Evolutionary conservation across 2,113 vertebrate species (phyloP).

Genomic region (Falco punctatus): DNA sequence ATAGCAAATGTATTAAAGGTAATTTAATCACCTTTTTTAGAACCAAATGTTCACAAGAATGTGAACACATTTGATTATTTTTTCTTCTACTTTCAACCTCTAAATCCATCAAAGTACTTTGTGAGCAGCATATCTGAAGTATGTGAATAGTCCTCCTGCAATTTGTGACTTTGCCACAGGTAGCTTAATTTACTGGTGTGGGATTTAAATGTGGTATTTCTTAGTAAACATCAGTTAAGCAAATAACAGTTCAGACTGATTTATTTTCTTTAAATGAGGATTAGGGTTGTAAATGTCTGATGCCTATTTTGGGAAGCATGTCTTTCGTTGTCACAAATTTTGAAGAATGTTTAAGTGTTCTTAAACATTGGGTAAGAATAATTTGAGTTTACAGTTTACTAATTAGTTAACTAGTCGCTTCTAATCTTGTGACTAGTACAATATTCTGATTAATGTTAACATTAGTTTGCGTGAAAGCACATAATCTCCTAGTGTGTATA

Average conservation of each 20-base stretch:
- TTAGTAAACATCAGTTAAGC: not conserved
- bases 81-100: not conserved
- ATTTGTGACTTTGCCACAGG: not conserved
- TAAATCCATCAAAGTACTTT: not conserved
- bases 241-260: not conserved
- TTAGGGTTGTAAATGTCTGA: not conserved
- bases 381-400: not conserved
- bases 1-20: slow-evolving; percentile 94
- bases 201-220: not conserved
- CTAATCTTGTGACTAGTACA: not conserved
- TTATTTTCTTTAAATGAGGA: not conserved
- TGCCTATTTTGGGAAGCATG: not conserved
- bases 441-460: not conserved
- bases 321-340: not conserved
- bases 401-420: not conserved
- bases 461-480: not conserved
- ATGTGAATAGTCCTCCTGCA: not conserved
- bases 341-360: not conserved
- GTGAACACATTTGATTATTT: not conserved
- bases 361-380: not conserved
- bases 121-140: not conserved
- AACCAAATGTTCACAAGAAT: not conserved
- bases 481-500: not conserved
- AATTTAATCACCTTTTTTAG: not conserved
- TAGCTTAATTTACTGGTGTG: not conserved